Evolutionary conservation across 2,888 invertebrate species (phyloP).

Genomic region (Athalia circularis): DNA sequence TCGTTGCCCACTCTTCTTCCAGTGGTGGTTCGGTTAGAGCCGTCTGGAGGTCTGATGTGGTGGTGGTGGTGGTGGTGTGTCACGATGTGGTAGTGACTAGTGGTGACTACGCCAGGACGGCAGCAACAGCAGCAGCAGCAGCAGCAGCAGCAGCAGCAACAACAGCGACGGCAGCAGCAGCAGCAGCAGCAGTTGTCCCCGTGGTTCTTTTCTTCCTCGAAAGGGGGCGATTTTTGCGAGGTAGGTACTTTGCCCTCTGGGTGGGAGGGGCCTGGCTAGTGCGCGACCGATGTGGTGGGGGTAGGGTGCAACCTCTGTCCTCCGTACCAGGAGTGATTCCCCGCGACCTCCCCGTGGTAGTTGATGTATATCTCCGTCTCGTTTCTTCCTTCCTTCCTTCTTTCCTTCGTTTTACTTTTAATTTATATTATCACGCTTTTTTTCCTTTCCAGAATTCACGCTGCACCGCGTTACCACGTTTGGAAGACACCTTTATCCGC

Average conservation of each 20-base stretch:
- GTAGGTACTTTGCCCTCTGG: constrained; percentile 60
- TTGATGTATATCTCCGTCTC: too few species aligned
- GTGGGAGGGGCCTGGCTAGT: constrained; percentile 71
- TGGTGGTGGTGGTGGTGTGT: neutral
- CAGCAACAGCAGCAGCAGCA: constrained; percentile 50
- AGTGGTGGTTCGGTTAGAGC: constrained; percentile 13
- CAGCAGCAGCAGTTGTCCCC: constrained; percentile 64
- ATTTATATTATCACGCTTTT: too few species aligned
- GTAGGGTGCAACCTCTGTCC: constrained; percentile 50
- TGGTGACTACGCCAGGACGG: too few species aligned
- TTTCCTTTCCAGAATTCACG: too few species aligned
- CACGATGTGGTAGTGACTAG: constrained; percentile 28
- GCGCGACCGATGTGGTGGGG: constrained; percentile 55
- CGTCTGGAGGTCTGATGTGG: neutral
- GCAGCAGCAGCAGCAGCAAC: constrained; percentile 35
- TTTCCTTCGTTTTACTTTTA: too few species aligned
- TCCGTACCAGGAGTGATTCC: constrained; percentile 1
- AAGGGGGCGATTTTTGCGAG: constrained; percentile 72
- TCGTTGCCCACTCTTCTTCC: neutral
- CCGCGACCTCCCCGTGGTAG: too few species aligned
- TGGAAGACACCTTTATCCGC: too few species aligned
- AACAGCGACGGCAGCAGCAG: constrained; percentile 52
- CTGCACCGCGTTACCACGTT: too few species aligned
- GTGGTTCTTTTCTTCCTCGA: constrained; percentile 68
- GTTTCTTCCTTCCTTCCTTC: too few species aligned